Percentiles rank a stretch among this genome's conserved stretches.
Conservation (phyloP, 2,888 invertebrate species). For the Monochamus alternatus region DNA sequence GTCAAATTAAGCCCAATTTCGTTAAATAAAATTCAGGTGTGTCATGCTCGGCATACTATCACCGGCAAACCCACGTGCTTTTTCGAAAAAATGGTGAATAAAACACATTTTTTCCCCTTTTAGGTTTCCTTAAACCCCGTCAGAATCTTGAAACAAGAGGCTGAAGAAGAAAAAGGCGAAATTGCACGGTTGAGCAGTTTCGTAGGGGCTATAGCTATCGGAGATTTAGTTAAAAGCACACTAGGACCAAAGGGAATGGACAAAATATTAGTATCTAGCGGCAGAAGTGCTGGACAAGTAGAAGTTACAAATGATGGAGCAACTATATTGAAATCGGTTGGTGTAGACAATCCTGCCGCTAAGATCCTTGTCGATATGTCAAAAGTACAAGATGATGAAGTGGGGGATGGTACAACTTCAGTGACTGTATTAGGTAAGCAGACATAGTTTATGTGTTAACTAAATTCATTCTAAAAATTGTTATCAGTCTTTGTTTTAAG, state of each 20-base stretch:
- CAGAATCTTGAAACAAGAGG: slow-evolving; percentile 94
- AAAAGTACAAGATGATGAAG: slow-evolving; percentile 98
- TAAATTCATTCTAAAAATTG: no score
- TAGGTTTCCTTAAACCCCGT: slow-evolving; percentile 94
- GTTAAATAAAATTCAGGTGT: slow-evolving; percentile 57
- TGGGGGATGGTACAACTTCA: slow-evolving; percentile 99
- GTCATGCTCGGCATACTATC: slow-evolving; percentile 49
- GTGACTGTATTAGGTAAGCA: slow-evolving; percentile 90
- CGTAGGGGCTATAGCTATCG: slow-evolving; percentile 98
- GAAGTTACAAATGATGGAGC: slow-evolving; percentile 99
- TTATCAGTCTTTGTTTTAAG: no score
- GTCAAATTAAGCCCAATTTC: not conserved
- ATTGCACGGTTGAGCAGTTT: slow-evolving; percentile 98
- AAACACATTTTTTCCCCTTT: slow-evolving; percentile 37
- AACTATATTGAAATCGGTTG: slow-evolving; percentile 95
- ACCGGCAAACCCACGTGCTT: slow-evolving; percentile 59
- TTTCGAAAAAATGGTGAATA: slow-evolving; percentile 2
- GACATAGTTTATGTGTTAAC: slow-evolving; percentile 14
- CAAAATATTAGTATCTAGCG: slow-evolving; percentile 88
- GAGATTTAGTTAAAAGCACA: slow-evolving; percentile 98
- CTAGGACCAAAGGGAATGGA: slow-evolving; percentile 99
- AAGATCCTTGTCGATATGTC: slow-evolving; percentile 99
- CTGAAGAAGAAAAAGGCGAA: slow-evolving; percentile 98
- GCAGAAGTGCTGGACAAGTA: slow-evolving; percentile 87
- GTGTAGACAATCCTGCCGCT: slow-evolving; percentile 99